phyloP scores from a whole-genome alignment of 2,888 invertebrate species.

The Plebejus argus region DNA sequence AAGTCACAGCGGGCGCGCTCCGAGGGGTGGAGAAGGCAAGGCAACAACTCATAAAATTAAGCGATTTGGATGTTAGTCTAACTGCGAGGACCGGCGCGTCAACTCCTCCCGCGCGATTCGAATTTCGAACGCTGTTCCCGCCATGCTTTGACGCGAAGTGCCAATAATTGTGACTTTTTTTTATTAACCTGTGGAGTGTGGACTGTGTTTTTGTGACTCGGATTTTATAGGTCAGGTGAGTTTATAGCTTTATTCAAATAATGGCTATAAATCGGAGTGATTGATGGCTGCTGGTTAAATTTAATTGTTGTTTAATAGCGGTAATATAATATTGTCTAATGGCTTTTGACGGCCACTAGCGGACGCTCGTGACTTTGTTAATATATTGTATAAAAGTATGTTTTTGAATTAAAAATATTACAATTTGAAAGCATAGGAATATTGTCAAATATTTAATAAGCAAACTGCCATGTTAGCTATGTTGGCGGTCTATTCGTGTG shows the following conservation, averaged over 20 bases:
- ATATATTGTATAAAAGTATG: background rate
- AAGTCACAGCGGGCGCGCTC: constrained; percentile 58
- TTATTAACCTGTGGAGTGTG: constrained; percentile 40
- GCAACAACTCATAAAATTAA: constrained; percentile 82
- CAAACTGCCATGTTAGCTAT: background rate
- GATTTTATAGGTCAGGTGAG: constrained; percentile 42
- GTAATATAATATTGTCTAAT: constrained; percentile 23
- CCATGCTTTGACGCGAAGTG: constrained; percentile 56
- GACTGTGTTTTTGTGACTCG: constrained; percentile 45
- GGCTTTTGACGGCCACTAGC: background rate
- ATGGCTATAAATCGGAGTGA: constrained; percentile 29
- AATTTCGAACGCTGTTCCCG: constrained; percentile 52
- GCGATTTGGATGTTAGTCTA: constrained; percentile 82
- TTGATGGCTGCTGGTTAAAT: constrained; percentile 11
- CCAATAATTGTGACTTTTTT: constrained; percentile 45
- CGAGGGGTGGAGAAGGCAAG: constrained; percentile 81
- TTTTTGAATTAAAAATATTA: background rate
- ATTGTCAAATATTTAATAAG: background rate
- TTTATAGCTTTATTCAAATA: constrained; percentile 33
- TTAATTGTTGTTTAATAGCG: constrained; percentile 22
- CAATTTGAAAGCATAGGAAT: background rate
- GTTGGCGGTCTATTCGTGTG: too few relatives aligned
- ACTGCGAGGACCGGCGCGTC: constrained; percentile 78
- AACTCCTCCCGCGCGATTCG: constrained; percentile 54
- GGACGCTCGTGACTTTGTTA: background rate